phyloP scores from a whole-genome alignment of 2,888 invertebrate genomes.

The Hermaeophaga mercurialis region DNA sequence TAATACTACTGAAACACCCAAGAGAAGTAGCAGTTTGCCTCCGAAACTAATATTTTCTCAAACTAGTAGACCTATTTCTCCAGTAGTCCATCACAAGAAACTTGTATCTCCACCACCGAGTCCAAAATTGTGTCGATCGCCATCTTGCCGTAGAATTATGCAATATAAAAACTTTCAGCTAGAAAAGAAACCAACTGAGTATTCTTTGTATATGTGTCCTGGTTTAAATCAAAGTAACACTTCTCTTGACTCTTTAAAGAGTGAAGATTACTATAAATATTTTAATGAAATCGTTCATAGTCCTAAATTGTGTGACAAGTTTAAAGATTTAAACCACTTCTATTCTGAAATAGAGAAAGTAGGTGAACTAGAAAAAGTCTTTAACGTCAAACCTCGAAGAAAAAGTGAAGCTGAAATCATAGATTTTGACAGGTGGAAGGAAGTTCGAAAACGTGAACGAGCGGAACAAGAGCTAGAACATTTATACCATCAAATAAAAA shows the following conservation, averaged over 20 bases:
- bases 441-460: conserved; percentile 76
- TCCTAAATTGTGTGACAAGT: conserved; percentile 75
- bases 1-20: conserved; percentile 28
- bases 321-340: conserved; percentile 83
- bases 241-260: conserved; percentile 59
- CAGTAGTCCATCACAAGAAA: conserved; percentile 39
- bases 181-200: conserved; percentile 32
- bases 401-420: conserved; percentile 79
- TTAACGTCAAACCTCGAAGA: conserved; percentile 74
- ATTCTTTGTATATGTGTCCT: conserved; percentile 41
- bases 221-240: conserved; percentile 57
- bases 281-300: conserved; percentile 69
- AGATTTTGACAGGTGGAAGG: conserved; percentile 87
- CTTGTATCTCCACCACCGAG: conserved; percentile 35
- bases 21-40: conserved; percentile 60
- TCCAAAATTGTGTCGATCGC: conserved; percentile 44
- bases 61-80: conserved; percentile 46
- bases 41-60: conserved; percentile 56
- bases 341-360: conserved; percentile 85
- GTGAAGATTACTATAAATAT: conserved; percentile 72
- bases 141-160: conserved; percentile 48
- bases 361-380: conserved; percentile 78
- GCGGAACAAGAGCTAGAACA: conserved; percentile 82
- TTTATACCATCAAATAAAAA: conserved; percentile 76
- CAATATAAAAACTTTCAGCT: conserved; percentile 36